Evolutionary conservation across 1,140 invertebrate genomes (phyloP), one percentile per base, ranked within the genome.

Genomic region (Acromyrmex charruanus): DNA sequence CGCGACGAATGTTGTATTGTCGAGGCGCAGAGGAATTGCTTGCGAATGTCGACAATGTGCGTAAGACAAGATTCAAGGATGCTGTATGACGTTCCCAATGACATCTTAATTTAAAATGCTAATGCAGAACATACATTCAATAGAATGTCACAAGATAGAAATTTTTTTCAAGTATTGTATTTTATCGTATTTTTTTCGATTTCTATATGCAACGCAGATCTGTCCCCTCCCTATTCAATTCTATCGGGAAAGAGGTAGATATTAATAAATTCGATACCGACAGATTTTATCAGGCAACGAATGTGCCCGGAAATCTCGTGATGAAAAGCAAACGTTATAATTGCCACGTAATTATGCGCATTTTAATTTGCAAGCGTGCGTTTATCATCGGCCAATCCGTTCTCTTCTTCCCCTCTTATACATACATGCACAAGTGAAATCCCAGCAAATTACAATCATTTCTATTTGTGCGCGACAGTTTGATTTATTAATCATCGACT

Each of bases 401-500:
- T 31, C 12, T 1, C 65, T 3, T 14, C 59, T 3, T 31, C 63
- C 18, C 16, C 49, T 79, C 72, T 74, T 79, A 74, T 87, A 77
- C 86, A 68, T 69, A 77, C 69, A 61, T 35, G 63, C 35, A 39
- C 61, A 68, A 49, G 59, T 44, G 81, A 87, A 87, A 91, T 90
- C 89, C 82, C 90, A 86, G 89, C 91, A 90, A 92, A 91, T 90
- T 91, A 91, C 89, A 92, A 90, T 92, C 86, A 75, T 79, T 86
- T 72, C 87, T 88, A 84, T 92, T 91, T 92, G 86, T 77, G 79
- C 69, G 81, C 69, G 86, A 85, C 85, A 86, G 88, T 93, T 93
- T 92, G 93, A 93, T 92, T 92, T 93, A 93, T 93, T 93, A 93
- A 93, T 93, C 88, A 92, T 88, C 85, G 86, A 77, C 79, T 86